A percentile compares a stretch with the other conserved stretches of the same genome.
Evolutionary conservation across 1,140 invertebrate species (phyloP).

Genomic region (Chelonus insularis): DNA sequence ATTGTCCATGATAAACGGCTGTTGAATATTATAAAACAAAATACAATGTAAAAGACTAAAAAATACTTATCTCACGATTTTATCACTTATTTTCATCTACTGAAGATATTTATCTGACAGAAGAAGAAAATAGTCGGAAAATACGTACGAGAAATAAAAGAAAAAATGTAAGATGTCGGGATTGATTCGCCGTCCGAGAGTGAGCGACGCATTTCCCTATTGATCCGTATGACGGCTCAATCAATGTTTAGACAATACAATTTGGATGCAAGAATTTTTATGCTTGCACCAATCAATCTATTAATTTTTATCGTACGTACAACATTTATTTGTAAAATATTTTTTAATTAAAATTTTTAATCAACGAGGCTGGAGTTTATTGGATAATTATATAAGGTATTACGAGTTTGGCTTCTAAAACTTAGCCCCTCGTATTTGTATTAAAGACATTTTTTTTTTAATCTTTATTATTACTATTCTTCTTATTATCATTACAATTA

Average conservation of each 20-base stretch:
- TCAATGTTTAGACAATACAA: slow-evolving; percentile 28
- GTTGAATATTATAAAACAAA: slow-evolving; percentile 22
- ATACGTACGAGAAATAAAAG: slow-evolving; percentile 3
- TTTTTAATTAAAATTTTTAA: slow-evolving; percentile 2
- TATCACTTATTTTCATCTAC: slow-evolving; percentile 15
- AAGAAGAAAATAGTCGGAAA: neutral
- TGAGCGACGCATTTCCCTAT: slow-evolving; percentile 27
- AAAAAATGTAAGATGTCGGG: slow-evolving; percentile 17
- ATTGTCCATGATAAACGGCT: slow-evolving; percentile 26
- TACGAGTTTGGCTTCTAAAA: neutral
- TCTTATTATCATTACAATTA: neutral
- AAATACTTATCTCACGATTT: slow-evolving; percentile 8
- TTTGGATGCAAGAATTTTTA: slow-evolving; percentile 28
- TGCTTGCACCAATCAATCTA: slow-evolving; percentile 13
- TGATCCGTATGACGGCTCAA: slow-evolving; percentile 24
- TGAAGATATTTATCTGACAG: slow-evolving; percentile 4
- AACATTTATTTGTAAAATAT: too few relatives aligned
- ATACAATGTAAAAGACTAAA: slow-evolving; percentile 21
- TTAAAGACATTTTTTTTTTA: neutral
- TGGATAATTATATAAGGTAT: neutral
- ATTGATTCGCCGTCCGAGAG: slow-evolving; percentile 30
- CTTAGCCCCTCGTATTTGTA: neutral
- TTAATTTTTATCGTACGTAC: too few relatives aligned
- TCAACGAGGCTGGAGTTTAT: neutral
- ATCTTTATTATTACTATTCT: slow-evolving; percentile 4